Evolutionary conservation across 2,113 vertebrate genomes (phyloP).

Genomic region (Mugil cephalus): DNA sequence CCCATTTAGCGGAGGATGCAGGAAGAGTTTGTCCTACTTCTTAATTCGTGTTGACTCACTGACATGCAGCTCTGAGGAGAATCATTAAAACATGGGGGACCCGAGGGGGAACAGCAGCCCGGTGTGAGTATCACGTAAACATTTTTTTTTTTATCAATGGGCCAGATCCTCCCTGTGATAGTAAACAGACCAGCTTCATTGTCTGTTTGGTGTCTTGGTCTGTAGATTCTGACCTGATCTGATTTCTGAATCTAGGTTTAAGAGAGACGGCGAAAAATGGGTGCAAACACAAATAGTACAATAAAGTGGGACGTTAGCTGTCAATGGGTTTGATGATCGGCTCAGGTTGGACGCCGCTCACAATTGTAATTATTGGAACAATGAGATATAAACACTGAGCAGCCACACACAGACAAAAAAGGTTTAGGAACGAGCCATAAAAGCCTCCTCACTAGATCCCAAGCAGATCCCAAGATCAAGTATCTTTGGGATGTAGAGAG

Average conservation of each 20-base stretch:
- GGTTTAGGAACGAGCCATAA: too few relatives aligned
- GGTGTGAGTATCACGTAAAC: neutral
- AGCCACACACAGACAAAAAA: too few relatives aligned
- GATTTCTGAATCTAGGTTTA: slow-evolving; percentile 57
- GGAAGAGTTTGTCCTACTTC: slow-evolving; percentile 51
- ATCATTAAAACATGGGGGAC: slow-evolving; percentile 35
- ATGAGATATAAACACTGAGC: too few relatives aligned
- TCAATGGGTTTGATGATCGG: slow-evolving; percentile 22
- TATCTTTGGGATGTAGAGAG: too few relatives aligned
- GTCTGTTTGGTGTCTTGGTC: neutral
- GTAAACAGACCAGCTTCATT: neutral
- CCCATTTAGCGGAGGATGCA: slow-evolving; percentile 40
- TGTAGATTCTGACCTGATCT: slow-evolving; percentile 48
- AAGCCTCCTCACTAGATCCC: too few relatives aligned
- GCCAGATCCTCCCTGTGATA: neutral
- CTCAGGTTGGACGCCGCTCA: neutral
- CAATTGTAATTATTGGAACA: too few relatives aligned
- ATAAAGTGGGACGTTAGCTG: slow-evolving; percentile 55
- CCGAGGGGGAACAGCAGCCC: neutral
- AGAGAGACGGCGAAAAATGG: slow-evolving; percentile 38
- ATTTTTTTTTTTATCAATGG: neutral
- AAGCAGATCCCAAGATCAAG: too few relatives aligned
- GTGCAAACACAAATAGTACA: slow-evolving; percentile 50
- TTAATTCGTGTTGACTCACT: slow-evolving; percentile 27
- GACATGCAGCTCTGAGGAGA: slow-evolving; percentile 13